Percentiles rank a stretch among this genome's conserved stretches.
Evolutionary conservation across 1,140 invertebrate genomes (phyloP).

Genomic region (Teleogryllus occipitalis): DNA sequence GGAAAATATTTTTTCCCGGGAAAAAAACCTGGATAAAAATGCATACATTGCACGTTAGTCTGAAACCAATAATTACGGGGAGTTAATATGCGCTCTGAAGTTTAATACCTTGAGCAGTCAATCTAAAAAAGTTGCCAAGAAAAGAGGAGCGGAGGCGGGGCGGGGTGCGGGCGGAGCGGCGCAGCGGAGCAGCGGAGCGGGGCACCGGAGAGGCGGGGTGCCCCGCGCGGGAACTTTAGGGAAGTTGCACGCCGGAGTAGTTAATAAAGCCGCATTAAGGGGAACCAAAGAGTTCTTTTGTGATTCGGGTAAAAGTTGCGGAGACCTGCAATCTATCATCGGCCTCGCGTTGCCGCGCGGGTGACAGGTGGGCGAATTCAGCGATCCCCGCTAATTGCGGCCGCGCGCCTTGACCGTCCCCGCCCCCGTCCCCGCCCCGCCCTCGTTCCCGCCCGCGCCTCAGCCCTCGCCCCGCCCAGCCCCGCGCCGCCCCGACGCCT

Average conservation of each 20-base stretch:
- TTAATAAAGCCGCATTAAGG: conserved; percentile 26
- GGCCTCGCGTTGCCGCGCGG: background rate
- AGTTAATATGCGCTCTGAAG: conserved; percentile 32
- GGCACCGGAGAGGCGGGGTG: too few species aligned
- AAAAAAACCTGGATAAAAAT: conserved; percentile 28
- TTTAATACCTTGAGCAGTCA: conserved; percentile 24
- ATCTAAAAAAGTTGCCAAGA: conserved; percentile 24
- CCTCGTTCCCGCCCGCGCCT: too few species aligned
- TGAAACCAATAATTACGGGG: conserved; percentile 31
- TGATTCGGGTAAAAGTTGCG: conserved; percentile 20
- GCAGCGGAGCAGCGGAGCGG: too few species aligned
- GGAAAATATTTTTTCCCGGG: conserved; percentile 28
- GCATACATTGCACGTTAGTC: conserved; percentile 32
- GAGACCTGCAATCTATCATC: conserved; percentile 9
- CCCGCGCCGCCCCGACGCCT: too few species aligned
- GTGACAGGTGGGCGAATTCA: background rate
- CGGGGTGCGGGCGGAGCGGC: conserved; percentile 15
- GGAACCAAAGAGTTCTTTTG: conserved; percentile 24
- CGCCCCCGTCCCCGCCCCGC: too few species aligned
- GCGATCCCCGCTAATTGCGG: background rate
- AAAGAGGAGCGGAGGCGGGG: conserved; percentile 8
- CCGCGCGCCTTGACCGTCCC: background rate
- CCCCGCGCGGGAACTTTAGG: conserved; percentile 21
- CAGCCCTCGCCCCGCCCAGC: background rate
- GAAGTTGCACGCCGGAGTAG: conserved; percentile 23